Evolutionary conservation across 2,888 invertebrate species (phyloP).

Genomic region (Argyresthia goedartella): DNA sequence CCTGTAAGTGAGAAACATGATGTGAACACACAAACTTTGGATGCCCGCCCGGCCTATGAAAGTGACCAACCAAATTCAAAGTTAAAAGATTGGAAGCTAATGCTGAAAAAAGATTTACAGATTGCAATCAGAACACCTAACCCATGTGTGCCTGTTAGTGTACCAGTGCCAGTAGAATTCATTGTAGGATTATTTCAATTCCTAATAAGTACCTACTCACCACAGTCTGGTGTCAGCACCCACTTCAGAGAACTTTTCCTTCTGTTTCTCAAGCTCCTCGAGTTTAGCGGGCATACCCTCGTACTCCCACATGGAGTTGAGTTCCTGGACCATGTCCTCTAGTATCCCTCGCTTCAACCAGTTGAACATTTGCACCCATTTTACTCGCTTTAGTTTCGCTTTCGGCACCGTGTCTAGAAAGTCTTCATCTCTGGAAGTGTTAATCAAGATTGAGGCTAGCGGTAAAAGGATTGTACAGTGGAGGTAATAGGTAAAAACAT

Average conservation of each 20-base stretch:
- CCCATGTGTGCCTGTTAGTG: too few species aligned
- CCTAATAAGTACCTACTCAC: constrained; percentile 21
- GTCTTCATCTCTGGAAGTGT: constrained; percentile 44
- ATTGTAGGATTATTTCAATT: too few species aligned
- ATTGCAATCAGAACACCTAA: too few species aligned
- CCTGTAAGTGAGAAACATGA: constrained; percentile 26
- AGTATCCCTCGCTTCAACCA: constrained; percentile 50
- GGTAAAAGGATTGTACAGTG: neutral
- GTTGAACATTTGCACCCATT: constrained; percentile 59
- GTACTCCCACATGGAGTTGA: constrained; percentile 55
- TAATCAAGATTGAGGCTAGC: constrained; percentile 1
- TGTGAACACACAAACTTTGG: too few species aligned
- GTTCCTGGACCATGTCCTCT: constrained; percentile 51
- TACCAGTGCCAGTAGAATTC: too few species aligned
- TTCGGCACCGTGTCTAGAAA: constrained; percentile 55
- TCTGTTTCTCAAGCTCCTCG: constrained; percentile 47
- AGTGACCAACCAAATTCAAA: too few species aligned
- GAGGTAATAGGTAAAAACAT: neutral
- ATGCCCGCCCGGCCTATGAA: too few species aligned
- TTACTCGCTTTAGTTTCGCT: constrained; percentile 44
- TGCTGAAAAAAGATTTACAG: too few species aligned
- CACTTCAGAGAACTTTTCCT: constrained; percentile 40
- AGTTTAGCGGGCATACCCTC: constrained; percentile 53
- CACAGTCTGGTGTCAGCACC: constrained; percentile 26
- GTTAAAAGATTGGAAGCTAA: too few species aligned